These are phyloP conservation scores for Beris chalybata DNA, from an alignment of 2,888 invertebrate species.

Conservation along the genomic window DNA sequence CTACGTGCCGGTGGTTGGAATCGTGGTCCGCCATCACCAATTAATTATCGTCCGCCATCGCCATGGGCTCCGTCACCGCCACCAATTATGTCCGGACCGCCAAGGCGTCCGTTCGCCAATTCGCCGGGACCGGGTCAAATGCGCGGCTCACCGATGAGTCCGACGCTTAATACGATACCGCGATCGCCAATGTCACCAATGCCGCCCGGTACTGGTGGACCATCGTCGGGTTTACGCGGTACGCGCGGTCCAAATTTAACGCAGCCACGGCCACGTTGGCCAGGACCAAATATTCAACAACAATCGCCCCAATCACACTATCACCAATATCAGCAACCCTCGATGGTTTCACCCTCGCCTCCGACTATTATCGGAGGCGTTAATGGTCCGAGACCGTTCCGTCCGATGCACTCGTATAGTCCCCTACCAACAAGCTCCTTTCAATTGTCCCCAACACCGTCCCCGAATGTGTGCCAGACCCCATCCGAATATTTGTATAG, in stretches of 20 bases:
- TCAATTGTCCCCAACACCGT: constrained; percentile 60
- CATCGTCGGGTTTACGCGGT: constrained; percentile 56
- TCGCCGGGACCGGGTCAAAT: constrained; percentile 42
- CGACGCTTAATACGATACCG: constrained; percentile 46
- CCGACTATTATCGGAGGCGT: constrained; percentile 40
- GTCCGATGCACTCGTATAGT: constrained; percentile 54
- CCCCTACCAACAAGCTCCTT: constrained; percentile 51
- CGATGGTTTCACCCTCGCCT: constrained; percentile 45
- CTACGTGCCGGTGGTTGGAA: constrained; percentile 49
- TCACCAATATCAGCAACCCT: constrained; percentile 55
- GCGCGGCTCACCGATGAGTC: constrained; percentile 42
- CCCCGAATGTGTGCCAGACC: constrained; percentile 64
- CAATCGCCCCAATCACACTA: constrained; percentile 57
- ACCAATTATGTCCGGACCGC: constrained; percentile 68
- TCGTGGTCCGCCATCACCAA: constrained; percentile 61
- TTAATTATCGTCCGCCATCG: constrained; percentile 73
- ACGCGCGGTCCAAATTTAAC: constrained; percentile 60
- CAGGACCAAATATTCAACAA: constrained; percentile 56
- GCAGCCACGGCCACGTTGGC: constrained; percentile 70
- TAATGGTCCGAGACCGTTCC: constrained; percentile 56
- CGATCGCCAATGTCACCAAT: constrained; percentile 59
- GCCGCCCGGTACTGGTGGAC: constrained; percentile 54
- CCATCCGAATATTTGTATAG: constrained; percentile 63
- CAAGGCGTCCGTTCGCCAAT: constrained; percentile 57
- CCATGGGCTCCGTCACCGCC: constrained; percentile 76